Percentiles rank a stretch among this genome's conserved stretches.
Conservation (phyloP, 2,888 invertebrate species). For the Tinea trinotella region DNA sequence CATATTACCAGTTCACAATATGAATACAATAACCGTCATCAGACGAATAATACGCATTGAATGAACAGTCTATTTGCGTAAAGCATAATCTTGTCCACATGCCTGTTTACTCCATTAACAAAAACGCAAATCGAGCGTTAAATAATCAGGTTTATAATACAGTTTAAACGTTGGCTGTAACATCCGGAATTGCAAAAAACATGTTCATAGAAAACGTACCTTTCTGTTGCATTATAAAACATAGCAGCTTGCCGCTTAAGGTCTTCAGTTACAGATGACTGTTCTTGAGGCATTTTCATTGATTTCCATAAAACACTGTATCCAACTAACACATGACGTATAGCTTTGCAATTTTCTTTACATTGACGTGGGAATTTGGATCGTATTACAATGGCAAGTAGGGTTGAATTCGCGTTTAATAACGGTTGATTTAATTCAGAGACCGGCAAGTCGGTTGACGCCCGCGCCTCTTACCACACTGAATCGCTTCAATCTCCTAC, state of each 20-base stretch:
- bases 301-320: background rate
- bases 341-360: background rate
- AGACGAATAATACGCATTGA: background rate
- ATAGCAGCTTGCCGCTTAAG: slow-evolving; percentile 61
- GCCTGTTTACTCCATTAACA: background rate
- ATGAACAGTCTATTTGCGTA: background rate
- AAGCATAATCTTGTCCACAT: background rate
- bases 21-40: no score
- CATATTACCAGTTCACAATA: no score
- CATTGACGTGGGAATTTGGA: slow-evolving; percentile 19
- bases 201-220: slow-evolving; percentile 38
- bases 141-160: slow-evolving; percentile 3
- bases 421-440: slow-evolving; percentile 4
- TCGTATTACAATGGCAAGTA: background rate
- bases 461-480: slow-evolving; percentile 57
- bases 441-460: slow-evolving; percentile 51
- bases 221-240: slow-evolving; percentile 63
- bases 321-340: background rate
- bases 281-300: slow-evolving; percentile 19
- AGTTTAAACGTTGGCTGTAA: background rate
- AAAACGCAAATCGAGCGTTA: slow-evolving; percentile 1
- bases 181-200: slow-evolving; percentile 3
- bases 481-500: slow-evolving; percentile 38
- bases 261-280: slow-evolving; percentile 41
- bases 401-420: slow-evolving; percentile 26